These are phyloP conservation scores for Anarsia innoxiella DNA, from an alignment of 2,888 invertebrate genomes.

Conservation along the genomic window DNA sequence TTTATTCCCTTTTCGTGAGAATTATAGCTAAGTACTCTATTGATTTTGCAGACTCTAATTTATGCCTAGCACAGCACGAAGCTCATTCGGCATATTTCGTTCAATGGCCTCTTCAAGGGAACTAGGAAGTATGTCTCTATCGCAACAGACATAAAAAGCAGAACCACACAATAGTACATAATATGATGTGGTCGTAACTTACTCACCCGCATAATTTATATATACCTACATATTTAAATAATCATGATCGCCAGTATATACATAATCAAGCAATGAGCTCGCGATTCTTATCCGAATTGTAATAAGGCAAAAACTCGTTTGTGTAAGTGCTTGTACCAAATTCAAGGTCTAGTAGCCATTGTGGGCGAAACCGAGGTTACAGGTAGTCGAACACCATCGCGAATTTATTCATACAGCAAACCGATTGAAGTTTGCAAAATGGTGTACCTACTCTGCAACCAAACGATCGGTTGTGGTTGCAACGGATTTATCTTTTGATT, in stretches of 20 bases:
- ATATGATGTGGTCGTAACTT: constrained; percentile 21
- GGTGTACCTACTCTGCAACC: too few species aligned
- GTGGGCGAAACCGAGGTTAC: constrained; percentile 30
- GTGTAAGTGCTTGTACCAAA: constrained; percentile 42
- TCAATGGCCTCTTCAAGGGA: constrained; percentile 46
- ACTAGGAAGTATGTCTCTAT: constrained; percentile 47
- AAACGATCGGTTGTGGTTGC: too few species aligned
- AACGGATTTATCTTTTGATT: too few species aligned
- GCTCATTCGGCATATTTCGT: constrained; percentile 22
- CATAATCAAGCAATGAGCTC: constrained; percentile 47
- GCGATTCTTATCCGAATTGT: constrained; percentile 45
- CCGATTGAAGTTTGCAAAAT: background rate
- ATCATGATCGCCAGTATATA: constrained; percentile 46
- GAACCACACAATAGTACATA: constrained; percentile 33
- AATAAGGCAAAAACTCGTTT: constrained; percentile 51
- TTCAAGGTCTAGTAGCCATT: constrained; percentile 30
- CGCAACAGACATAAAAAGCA: constrained; percentile 35
- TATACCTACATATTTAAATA: constrained; percentile 50
- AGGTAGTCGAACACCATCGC: constrained; percentile 16
- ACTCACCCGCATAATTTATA: constrained; percentile 21
- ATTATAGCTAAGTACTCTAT: too few species aligned
- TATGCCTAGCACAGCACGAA: too few species aligned
- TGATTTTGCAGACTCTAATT: too few species aligned
- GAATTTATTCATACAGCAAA: constrained; percentile 7
- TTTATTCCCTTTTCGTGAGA: too few species aligned